Evolutionary conservation across 2,113 vertebrate genomes (phyloP).

Genomic region (Mus spicilegus): DNA sequence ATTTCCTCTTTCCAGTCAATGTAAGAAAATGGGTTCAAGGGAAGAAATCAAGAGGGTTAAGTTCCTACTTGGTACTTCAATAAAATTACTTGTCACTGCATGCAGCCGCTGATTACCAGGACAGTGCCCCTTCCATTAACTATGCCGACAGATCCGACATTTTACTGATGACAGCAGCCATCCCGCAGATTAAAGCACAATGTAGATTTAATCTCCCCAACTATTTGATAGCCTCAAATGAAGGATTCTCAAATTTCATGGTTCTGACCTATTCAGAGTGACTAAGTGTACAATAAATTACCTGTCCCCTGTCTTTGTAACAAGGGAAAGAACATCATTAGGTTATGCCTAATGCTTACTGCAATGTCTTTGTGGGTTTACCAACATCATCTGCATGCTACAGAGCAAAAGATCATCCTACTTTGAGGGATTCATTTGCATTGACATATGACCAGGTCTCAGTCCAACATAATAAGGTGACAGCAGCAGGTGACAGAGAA

Average conservation of each 20-base stretch:
- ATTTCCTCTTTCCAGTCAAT: constrained; percentile 58
- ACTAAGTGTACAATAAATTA: constrained; percentile 85
- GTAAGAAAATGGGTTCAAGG: constrained; percentile 71
- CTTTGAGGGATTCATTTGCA: constrained; percentile 71
- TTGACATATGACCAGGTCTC: neutral
- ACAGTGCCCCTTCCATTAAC: constrained; percentile 75
- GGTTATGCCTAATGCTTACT: constrained; percentile 80
- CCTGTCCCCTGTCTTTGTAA: constrained; percentile 67
- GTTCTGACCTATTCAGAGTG: constrained; percentile 84
- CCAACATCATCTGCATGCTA: constrained; percentile 85
- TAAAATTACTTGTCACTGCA: constrained; percentile 78
- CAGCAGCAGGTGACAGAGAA: constrained; percentile 71
- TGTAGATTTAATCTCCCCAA: constrained; percentile 85
- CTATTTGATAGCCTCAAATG: constrained; percentile 83
- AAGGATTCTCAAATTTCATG: constrained; percentile 81
- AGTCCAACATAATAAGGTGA: constrained; percentile 38
- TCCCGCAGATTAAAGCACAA: constrained; percentile 79
- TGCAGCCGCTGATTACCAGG: constrained; percentile 74
- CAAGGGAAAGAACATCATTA: constrained; percentile 77
- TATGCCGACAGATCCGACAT: constrained; percentile 72
- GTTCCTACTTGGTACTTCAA: constrained; percentile 55
- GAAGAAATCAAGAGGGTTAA: constrained; percentile 69
- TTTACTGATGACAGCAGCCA: constrained; percentile 78
- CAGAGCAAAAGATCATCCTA: constrained; percentile 80
- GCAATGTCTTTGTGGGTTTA: constrained; percentile 82